Base-by-base conservation (phyloP, 2,888 invertebrate species). In the Theristus sp. region DNA sequence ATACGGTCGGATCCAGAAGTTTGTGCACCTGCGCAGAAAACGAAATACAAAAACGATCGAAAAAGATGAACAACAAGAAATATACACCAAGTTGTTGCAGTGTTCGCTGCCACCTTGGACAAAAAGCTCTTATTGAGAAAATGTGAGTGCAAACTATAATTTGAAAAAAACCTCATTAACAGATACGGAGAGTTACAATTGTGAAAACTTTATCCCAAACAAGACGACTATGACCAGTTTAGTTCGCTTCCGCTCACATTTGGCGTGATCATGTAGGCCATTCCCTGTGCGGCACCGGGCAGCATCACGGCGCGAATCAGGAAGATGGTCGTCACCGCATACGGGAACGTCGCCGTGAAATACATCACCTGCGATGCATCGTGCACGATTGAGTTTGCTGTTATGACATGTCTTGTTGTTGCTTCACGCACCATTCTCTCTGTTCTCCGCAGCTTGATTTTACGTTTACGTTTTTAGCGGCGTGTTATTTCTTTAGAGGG, bases 301-400 rank as follows among this genome's bases (percentile, higher is more conserved):
- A 91, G 76, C 20, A 89, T 88, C 66, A 91, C 83, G 56, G 89
- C 90, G 60, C 90, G 81, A 65, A 89, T 80, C 79, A 93, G 89
- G 81, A 93, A 93, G 71, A 91, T 89, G 38, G 90, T 88, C 67
- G 93, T 82, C 66, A 93, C 91, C 62, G 85, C 77, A 77, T 93
- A 93, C 1, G 93, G 93, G 76, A 93, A 93, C 72, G 91, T 82
- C 1, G 93, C 91, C 20, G 93, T 93, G 77, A 93, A 87, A 77
- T 90, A 91, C 65, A 91, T 89, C 71, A 89, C 88, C 86, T 87
- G 75, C 24, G 54, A 22, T 13, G 13, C 10, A 13, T 10, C 10
- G 52, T 24, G 25, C 13, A 24, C n/a, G 25, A n/a, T 6, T 52
- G 25, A 52, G 52, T 52, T n/a, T n/a, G n/a, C n/a, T n/a, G n/a